Evolutionary conservation across 2,113 vertebrate species (phyloP).

Genomic region (Pao palembangensis): DNA sequence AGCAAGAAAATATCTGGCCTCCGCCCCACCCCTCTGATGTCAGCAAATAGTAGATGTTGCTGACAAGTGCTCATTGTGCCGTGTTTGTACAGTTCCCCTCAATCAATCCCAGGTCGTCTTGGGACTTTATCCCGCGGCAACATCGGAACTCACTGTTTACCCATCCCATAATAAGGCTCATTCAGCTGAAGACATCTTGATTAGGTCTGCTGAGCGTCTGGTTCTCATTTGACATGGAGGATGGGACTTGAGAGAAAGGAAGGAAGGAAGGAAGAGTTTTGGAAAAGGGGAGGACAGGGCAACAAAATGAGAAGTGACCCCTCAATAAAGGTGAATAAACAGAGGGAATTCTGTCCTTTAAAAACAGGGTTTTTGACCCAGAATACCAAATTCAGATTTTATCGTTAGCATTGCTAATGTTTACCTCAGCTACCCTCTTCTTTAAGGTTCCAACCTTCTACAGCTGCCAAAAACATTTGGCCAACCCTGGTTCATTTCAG

Average conservation of each 20-base stretch:
- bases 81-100: slow-evolving; percentile 48
- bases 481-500: slow-evolving; percentile 9
- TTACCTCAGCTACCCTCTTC: neutral
- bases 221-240: slow-evolving; percentile 65
- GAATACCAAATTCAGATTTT: neutral
- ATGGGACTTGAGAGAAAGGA: slow-evolving; percentile 35
- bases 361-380: too few relatives aligned
- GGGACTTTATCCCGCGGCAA: slow-evolving; percentile 61
- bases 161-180: slow-evolving; percentile 69
- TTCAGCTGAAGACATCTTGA: slow-evolving; percentile 70
- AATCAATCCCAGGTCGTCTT: slow-evolving; percentile 51
- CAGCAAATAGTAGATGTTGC: slow-evolving; percentile 23
- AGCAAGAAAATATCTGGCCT: too few relatives aligned
- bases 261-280: slow-evolving; percentile 9
- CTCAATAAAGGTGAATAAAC: neutral
- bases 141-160: slow-evolving; percentile 72
- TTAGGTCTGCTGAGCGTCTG: slow-evolving; percentile 65
- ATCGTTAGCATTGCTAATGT: neutral
- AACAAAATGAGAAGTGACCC: slow-evolving; percentile 15
- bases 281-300: slow-evolving; percentile 9
- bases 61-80: slow-evolving; percentile 26
- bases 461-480: slow-evolving; percentile 1
- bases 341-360: too few relatives aligned
- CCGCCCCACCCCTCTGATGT: neutral
- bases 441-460: too few relatives aligned